These are phyloP conservation scores for Norana najaformis DNA, from an alignment of 2,888 invertebrate species.

Conservation along the genomic window DNA sequence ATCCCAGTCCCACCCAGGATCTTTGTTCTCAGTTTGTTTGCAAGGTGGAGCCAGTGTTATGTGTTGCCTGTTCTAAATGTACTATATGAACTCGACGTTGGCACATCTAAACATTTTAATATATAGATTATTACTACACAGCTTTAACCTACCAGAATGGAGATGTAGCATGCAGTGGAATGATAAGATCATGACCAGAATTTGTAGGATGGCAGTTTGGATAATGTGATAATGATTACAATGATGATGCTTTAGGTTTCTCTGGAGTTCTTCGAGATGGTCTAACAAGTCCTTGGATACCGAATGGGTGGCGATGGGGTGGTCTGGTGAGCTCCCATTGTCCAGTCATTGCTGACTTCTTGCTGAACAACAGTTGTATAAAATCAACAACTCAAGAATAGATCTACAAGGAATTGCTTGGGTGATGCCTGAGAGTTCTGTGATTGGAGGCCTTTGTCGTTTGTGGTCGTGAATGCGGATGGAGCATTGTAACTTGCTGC, in stretches of 20 bases:
- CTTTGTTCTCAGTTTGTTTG: no score
- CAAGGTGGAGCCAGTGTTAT: no score
- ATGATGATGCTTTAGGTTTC: conserved; percentile 18
- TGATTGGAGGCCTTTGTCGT: not conserved
- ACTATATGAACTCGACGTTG: no score
- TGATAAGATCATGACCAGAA: no score
- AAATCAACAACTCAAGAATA: not conserved
- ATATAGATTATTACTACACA: no score
- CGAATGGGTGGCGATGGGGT: conserved; percentile 82
- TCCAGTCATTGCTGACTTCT: conserved; percentile 77
- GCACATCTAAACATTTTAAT: no score
- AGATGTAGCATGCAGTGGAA: no score
- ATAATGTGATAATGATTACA: not conserved
- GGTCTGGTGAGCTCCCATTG: conserved; percentile 76
- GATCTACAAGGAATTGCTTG: not conserved
- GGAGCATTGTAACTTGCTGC: not conserved
- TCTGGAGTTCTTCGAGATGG: conserved; percentile 68
- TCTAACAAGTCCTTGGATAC: conserved; percentile 77
- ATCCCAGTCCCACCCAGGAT: no score
- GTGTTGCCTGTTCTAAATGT: no score
- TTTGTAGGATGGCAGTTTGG: no score
- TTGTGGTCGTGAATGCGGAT: not conserved
- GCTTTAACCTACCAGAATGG: no score
- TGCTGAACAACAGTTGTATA: not conserved
- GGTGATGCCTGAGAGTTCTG: not conserved